Evolutionary conservation across 2,113 vertebrate species (phyloP).

Genomic region (Dicentrarchus labrax): DNA sequence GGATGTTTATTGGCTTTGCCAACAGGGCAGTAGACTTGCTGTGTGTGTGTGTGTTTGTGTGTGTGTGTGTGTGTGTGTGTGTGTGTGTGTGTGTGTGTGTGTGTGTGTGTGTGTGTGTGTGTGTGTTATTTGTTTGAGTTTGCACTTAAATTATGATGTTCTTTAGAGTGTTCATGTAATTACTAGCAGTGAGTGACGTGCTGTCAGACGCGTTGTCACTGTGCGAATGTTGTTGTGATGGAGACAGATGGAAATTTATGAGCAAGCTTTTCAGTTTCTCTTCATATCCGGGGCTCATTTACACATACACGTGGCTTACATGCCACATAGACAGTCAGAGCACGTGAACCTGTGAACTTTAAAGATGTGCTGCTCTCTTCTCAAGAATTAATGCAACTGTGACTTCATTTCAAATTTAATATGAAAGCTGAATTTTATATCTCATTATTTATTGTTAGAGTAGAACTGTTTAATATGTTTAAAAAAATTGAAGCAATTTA

Average conservation of each 20-base stretch:
- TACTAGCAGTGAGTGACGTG: conserved; percentile 48
- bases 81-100: neutral
- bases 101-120: neutral
- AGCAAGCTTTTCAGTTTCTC: conserved; percentile 38
- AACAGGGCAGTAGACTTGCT: neutral
- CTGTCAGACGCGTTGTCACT: conserved; percentile 49
- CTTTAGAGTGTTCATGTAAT: conserved; percentile 39
- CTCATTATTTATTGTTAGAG: neutral
- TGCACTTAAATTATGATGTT: conserved; percentile 25
- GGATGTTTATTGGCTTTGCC: conserved; percentile 28
- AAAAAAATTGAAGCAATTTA: conserved; percentile 15
- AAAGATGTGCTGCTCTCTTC: neutral
- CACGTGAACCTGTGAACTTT: conserved; percentile 22
- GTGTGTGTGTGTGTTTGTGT: neutral
- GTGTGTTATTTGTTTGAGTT: conserved; percentile 36
- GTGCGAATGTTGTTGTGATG: conserved; percentile 36
- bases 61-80: neutral
- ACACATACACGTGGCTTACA: neutral
- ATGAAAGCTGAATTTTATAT: conserved; percentile 7
- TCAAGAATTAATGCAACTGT: neutral
- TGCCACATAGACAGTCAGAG: neutral
- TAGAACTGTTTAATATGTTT: neutral
- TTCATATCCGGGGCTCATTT: conserved; percentile 23
- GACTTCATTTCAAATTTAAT: conserved; percentile 13
- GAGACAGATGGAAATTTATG: conserved; percentile 59